Evolutionary conservation across 1,140 invertebrate genomes (phyloP).

Genomic region (Cyclargus thomasi): DNA sequence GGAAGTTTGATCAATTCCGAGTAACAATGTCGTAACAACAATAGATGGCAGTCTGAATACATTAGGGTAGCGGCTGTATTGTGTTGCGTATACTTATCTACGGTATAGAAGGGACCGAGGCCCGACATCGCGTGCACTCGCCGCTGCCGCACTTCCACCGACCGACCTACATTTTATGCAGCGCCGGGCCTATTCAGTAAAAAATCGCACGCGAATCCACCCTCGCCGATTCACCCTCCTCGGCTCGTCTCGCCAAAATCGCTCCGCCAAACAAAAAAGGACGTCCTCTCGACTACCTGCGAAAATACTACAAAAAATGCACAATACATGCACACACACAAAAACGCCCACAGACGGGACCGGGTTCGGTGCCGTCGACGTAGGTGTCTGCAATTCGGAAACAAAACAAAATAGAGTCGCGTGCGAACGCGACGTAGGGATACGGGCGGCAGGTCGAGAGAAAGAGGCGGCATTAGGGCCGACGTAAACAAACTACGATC

Average conservation of each 20-base stretch:
- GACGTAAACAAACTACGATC: conserved; percentile 71
- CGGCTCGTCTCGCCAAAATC: conserved; percentile 22
- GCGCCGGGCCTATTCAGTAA: conserved; percentile 57
- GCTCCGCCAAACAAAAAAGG: conserved; percentile 27
- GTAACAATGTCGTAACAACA: neutral
- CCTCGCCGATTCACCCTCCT: conserved; percentile 26
- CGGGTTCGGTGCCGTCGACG: conserved; percentile 56
- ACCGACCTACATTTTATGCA: conserved; percentile 74
- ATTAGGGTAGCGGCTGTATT: conserved; percentile 13
- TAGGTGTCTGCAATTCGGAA: conserved; percentile 72
- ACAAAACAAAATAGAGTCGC: conserved; percentile 73
- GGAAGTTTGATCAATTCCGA: neutral
- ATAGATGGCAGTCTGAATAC: conserved; percentile 12
- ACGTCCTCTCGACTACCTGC: conserved; percentile 55
- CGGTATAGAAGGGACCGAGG: conserved; percentile 37
- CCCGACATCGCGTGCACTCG: conserved; percentile 53
- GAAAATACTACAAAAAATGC: conserved; percentile 67
- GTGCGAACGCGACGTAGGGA: conserved; percentile 62
- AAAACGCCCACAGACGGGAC: conserved; percentile 62
- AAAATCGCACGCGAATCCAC: conserved; percentile 44
- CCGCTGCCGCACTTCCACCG: conserved; percentile 55
- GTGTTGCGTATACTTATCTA: conserved; percentile 14
- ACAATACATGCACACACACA: conserved; percentile 62
- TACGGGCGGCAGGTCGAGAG: conserved; percentile 67
- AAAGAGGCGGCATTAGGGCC: conserved; percentile 57